Evolutionary conservation across 2,797 vertebrate genomes (phyloP).

Genomic region (Megalops cyprinoides): DNA sequence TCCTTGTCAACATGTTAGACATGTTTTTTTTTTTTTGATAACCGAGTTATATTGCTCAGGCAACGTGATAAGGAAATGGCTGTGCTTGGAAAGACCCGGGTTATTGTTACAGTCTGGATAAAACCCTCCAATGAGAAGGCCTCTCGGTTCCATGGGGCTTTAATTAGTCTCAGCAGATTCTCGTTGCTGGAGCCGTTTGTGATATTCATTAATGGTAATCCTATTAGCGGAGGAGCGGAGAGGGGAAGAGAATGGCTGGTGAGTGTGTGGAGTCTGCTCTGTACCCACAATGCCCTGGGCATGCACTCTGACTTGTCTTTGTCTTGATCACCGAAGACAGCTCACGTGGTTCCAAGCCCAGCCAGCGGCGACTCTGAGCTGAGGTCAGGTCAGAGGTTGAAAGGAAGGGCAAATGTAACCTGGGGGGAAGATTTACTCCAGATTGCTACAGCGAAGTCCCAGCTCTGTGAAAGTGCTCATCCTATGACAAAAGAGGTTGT

Average conservation of each 20-base stretch:
- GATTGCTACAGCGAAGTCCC: too few species aligned
- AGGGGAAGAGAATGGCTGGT: constrained; percentile 42
- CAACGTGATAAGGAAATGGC: constrained; percentile 1
- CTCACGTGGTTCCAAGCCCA: too few species aligned
- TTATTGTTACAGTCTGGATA: constrained; percentile 48
- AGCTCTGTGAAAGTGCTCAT: too few species aligned
- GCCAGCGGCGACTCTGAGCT: too few species aligned
- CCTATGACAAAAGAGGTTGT: too few species aligned
- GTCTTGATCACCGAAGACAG: too few species aligned
- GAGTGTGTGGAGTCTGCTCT: constrained; percentile 3
- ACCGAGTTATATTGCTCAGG: constrained; percentile 39
- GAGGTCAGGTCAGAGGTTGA: too few species aligned
- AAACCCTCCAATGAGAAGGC: constrained; percentile 44
- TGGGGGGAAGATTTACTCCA: too few species aligned
- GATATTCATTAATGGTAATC: constrained; percentile 71
- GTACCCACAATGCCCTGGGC: neutral
- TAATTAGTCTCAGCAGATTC: constrained; percentile 64
- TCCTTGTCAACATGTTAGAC: neutral
- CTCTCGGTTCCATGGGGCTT: constrained; percentile 47
- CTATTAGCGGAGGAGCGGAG: constrained; percentile 55
- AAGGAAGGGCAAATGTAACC: too few species aligned
- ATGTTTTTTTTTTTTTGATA: neutral
- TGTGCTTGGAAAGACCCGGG: constrained; percentile 31
- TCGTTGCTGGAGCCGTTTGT: constrained; percentile 53
- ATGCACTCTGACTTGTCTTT: neutral